Evolutionary conservation across 2,113 vertebrate genomes (phyloP), one percentile per base, ranked within the genome.

Genomic region (Chamaea fasciata): DNA sequence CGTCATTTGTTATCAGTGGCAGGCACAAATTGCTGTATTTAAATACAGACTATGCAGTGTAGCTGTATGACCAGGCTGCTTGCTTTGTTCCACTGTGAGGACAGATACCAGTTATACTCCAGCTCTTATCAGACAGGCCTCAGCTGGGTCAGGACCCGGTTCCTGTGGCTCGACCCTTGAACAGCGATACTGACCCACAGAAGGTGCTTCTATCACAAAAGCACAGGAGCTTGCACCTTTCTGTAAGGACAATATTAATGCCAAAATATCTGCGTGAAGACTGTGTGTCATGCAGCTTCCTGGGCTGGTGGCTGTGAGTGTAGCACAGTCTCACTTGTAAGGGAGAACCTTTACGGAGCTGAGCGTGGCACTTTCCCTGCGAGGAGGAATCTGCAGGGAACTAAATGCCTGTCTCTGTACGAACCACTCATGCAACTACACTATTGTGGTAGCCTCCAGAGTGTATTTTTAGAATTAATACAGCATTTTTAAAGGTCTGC

Each of bases 381-480:
- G 17, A 47, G 15, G 63, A 93, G 87, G 39, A 46, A 50, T 30
- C 49, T 13, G 15, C 46, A 63, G 46, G 23, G 50, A 42, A 55
- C 77, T 93, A 64, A 76, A 83, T 84, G 50, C 56, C 78, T 83
- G 64, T 57, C 59, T 92, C 84, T 94, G 22, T 85, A 92, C 55
- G 57, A 91, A 83, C 52, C 16, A 16, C 69, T 71, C 31, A 2
- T 50, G 83, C 50, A 85, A 42, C 80, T 92, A 13, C 14, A 35
- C 67, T 21, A 7, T 27, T 15, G 20, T 33, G n/a, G 24, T 33
- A 77, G 77, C 33, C 79, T 33, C 53, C 28, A 16, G 59, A 37
- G 70, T 33, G 77, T 90, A 87, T 87, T 85, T 87, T 94, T 87
- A 81, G 62, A 37, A 91, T 78, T 96, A 95, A 92, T 22, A 67